These are phyloP conservation scores for Okamejei kenojei DNA, from an alignment of 2,797 vertebrate species.

Conservation along the genomic window DNA sequence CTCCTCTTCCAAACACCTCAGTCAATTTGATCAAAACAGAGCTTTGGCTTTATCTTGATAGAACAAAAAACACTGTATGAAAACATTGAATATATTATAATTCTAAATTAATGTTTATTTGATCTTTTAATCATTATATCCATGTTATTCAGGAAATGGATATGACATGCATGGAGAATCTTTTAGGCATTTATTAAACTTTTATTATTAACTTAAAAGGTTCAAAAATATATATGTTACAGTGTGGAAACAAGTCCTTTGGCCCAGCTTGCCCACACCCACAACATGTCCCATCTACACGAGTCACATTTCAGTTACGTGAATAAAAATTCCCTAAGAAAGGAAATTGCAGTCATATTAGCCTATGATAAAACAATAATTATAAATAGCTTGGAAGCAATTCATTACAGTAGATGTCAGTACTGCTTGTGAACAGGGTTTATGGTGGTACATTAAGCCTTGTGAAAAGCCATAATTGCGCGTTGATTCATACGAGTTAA, in stretches of 20 bases:
- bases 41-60: background rate
- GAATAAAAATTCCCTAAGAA: too few relatives aligned
- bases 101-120: background rate
- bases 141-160: background rate
- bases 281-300: too few relatives aligned
- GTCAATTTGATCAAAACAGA: background rate
- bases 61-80: slow-evolving; percentile 3
- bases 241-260: too few relatives aligned
- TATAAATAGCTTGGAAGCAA: background rate
- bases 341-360: background rate
- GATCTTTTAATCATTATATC: background rate
- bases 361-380: background rate
- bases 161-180: background rate
- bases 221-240: background rate
- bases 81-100: background rate
- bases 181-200: background rate
- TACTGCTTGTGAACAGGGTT: background rate
- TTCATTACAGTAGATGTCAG: background rate
- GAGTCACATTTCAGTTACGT: too few relatives aligned
- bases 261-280: too few relatives aligned
- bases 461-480: background rate
- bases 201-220: background rate
- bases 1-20: too few relatives aligned
- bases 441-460: background rate
- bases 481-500: background rate